These are phyloP conservation scores for Globodera ellingtonae DNA, from an alignment of 1,140 invertebrate species.

Conservation along the genomic window DNA sequence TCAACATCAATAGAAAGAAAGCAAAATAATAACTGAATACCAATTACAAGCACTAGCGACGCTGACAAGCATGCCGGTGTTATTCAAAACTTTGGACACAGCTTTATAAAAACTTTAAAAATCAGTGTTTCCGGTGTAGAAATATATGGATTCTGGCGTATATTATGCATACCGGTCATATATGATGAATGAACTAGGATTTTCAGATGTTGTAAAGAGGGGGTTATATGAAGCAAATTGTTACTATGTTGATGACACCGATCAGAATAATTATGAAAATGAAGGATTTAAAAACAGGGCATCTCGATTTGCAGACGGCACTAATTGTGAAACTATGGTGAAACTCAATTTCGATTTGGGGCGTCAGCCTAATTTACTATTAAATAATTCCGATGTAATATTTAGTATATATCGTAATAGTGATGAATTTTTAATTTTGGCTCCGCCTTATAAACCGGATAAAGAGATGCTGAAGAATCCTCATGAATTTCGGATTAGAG, in stretches of 20 bases:
- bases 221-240: conserved; percentile 5
- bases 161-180: too few relatives aligned
- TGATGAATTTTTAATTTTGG: conserved; percentile 41
- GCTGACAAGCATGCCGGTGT: too few relatives aligned
- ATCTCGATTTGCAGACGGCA: neutral
- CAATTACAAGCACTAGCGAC: too few relatives aligned
- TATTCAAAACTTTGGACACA: too few relatives aligned
- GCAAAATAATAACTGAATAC: too few relatives aligned
- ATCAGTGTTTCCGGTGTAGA: too few relatives aligned
- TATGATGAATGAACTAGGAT: conserved; percentile 3
- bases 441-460: too few relatives aligned
- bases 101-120: too few relatives aligned
- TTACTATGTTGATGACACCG: neutral
- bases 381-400: conserved; percentile 33
- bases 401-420: conserved; percentile 27
- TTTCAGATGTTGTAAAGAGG: neutral
- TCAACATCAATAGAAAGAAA: neutral
- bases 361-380: conserved; percentile 27
- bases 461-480: neutral
- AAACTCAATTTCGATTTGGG: conserved; percentile 35
- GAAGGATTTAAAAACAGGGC: neutral
- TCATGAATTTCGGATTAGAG: conserved; percentile 19
- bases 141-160: too few relatives aligned
- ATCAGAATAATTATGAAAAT: neutral
- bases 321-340: neutral